These are phyloP conservation scores for Varecia variegata DNA, from an alignment of 2,797 vertebrate species.

Conservation along the genomic window DNA sequence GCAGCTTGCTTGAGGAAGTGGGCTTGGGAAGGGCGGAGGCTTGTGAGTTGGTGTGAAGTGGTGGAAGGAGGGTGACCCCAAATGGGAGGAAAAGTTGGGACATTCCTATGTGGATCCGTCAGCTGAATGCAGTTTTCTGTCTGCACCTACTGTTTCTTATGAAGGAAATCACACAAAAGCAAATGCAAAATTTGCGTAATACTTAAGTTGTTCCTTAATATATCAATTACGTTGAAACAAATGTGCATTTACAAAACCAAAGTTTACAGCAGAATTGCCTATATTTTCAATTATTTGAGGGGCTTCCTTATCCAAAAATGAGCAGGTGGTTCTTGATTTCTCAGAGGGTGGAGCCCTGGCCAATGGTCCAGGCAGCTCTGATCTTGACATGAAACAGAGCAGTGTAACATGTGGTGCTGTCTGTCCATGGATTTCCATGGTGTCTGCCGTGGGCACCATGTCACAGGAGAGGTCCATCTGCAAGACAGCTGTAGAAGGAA, in stretches of 20 bases:
- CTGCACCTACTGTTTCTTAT: neutral
- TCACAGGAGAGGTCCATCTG: neutral
- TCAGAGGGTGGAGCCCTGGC: neutral
- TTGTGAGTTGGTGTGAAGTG: fast-evolving
- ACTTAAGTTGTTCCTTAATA: neutral
- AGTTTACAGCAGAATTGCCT: too few relatives aligned
- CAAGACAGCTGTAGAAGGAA: neutral
- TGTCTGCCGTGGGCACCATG: fast-evolving
- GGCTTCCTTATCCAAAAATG: neutral
- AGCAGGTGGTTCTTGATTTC: neutral
- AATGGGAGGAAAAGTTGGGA: neutral
- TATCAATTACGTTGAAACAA: neutral
- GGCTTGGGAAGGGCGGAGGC: neutral
- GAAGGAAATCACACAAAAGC: neutral
- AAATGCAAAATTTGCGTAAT: neutral
- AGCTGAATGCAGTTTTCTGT: neutral
- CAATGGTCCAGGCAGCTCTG: too few relatives aligned
- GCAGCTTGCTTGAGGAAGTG: neutral
- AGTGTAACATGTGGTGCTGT: fast-evolving
- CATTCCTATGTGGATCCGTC: neutral
- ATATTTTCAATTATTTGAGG: neutral
- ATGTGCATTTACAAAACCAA: neutral
- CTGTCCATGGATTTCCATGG: neutral
- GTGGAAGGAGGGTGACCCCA: neutral
- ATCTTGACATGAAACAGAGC: fast-evolving